Evolutionary conservation across 2,797 vertebrate genomes (phyloP), one percentile per base, ranked within the genome.

Genomic region (Acrossocheilus wenchowensis): DNA sequence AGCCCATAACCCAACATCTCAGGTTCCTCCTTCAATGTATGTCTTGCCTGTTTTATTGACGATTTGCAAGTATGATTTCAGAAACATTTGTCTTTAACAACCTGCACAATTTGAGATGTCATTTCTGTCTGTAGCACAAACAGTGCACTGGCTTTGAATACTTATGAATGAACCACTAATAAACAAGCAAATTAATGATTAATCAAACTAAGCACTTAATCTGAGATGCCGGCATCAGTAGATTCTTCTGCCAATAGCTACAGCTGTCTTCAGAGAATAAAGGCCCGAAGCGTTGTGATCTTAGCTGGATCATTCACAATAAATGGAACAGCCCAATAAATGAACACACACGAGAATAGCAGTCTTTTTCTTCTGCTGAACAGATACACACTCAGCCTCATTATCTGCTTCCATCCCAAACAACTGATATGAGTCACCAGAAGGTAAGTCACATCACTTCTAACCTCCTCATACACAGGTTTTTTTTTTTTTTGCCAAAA

Each of bases 231-330:
- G 93, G 95, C 95, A 96, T 82, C 96, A 94, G 80, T 88, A 89
- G 6, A 96, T 83, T 83, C 96, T 94, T 83, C 96, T 94, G 86
- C 96, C 97, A 89, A 97, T 88, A 83, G 94, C 92, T 0, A 95
- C 95, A 30, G 97, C 96, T 88, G 94, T 92, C 81, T 96, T 94
- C 86, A 97, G 92, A 86, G 96, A 96, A 97, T 96, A 69, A 97
- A 98, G 6, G 95, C 96, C 87, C 96, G 96, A 83, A 97, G 86
- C 19, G 97, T 96, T 0, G 96, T 96, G 60, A 96, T 97, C 23
- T 96, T 96, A 80, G 96, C 94, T 0, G 96, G 97, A 90, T 95
- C 95, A 86, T 95, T 95, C 81, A 97, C 96, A 68, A 97, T 94
- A 92, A 97, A 96, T 0, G 96, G 95, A 66, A 90, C 91, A 77